Conservation (phyloP, 2,113 vertebrate species). For the Ctenomys sociabilis region DNA sequence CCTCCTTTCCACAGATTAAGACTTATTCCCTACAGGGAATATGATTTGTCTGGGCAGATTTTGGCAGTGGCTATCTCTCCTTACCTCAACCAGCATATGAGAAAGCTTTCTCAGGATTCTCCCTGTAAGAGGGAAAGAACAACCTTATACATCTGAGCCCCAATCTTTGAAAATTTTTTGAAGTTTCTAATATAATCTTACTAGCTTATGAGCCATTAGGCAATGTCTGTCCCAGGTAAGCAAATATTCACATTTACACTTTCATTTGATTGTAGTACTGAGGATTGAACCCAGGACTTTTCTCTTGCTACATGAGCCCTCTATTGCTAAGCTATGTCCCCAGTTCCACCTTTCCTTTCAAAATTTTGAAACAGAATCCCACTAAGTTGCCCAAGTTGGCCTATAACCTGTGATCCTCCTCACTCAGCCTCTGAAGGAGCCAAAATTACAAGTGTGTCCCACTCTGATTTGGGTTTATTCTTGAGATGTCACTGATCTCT, state of each 20-base stretch:
- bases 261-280: background rate
- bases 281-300: background rate
- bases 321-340: background rate
- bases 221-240: constrained; percentile 4
- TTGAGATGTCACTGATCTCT: background rate
- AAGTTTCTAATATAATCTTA: constrained; percentile 34
- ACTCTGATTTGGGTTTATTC: background rate
- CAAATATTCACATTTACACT: background rate
- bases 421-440: background rate
- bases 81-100: background rate
- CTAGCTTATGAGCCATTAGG: background rate
- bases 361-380: background rate
- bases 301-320: background rate
- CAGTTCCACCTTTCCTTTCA: background rate
- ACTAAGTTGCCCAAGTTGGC: background rate
- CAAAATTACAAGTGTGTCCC: background rate
- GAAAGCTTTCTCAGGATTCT: constrained; percentile 2
- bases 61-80: background rate
- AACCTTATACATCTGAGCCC: background rate
- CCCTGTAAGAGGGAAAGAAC: background rate
- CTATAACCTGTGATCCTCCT: background rate
- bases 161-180: background rate
- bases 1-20: background rate
- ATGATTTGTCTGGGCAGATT: background rate
- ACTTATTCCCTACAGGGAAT: background rate